phyloP scores from a whole-genome alignment of 1,140 invertebrate species.

The Caenorhabditis briggsae region DNA sequence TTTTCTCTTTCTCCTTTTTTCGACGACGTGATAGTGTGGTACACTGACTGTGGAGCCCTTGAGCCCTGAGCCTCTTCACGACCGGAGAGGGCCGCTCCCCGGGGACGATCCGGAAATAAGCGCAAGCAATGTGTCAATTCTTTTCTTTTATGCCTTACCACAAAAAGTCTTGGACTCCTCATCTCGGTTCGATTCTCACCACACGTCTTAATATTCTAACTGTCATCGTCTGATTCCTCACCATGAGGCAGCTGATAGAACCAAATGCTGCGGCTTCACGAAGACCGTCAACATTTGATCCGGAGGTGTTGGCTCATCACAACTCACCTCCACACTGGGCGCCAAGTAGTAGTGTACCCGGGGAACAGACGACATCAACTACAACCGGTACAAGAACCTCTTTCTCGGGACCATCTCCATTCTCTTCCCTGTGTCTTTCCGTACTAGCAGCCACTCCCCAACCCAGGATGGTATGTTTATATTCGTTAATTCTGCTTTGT shows the following conservation, averaged over 20 bases:
- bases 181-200: conserved; percentile 25
- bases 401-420: conserved; percentile 44
- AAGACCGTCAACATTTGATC: conserved; percentile 47
- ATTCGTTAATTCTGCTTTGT: conserved; percentile 36
- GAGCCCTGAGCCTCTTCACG: conserved; percentile 36
- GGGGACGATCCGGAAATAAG: conserved; percentile 49
- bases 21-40: conserved; percentile 33
- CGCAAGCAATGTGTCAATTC: conserved; percentile 53
- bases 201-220: conserved; percentile 23
- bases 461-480: conserved; percentile 55
- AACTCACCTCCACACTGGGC: conserved; percentile 50
- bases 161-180: conserved; percentile 43
- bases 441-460: conserved; percentile 42
- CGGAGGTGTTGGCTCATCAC: conserved; percentile 27
- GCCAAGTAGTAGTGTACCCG: conserved; percentile 38
- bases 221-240: neutral
- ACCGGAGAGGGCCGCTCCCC: conserved; percentile 45
- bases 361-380: conserved; percentile 10
- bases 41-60: conserved; percentile 32
- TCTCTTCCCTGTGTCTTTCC: conserved; percentile 46
- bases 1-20: neutral
- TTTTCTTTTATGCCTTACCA: conserved; percentile 51
- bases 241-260: conserved; percentile 24
- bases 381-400: conserved; percentile 19
- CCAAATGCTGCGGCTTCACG: conserved; percentile 7